Base-by-base conservation (phyloP, 2,113 vertebrate genomes). In the Pycnonotus jocosus region DNA sequence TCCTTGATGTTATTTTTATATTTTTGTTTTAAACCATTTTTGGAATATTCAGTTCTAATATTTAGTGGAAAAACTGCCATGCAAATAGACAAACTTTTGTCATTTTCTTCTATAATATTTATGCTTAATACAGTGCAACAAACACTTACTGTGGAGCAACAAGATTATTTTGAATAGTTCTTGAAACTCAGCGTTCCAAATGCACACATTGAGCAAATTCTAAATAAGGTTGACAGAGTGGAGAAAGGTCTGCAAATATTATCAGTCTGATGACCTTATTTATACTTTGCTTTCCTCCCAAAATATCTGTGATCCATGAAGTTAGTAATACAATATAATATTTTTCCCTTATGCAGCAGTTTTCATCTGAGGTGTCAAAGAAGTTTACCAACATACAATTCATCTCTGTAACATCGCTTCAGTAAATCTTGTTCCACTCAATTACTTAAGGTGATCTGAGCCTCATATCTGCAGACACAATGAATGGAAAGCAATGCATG, bases 231-330 rank as follows among this genome's bases (percentile, higher is more conserved):
- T 81, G 65, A 72, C 81, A 74, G 83, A 95, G 56, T 40, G 28
- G 50, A 94, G 71, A 90, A 90, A 94, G 88, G 88, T 95, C 84
- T 94, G 54, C 40, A 95, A 96, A 95, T 80, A 97, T 92, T 79
- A 96, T 82, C 30, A 1, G 61, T 80, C 31, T 90, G 68, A 86
- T 91, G 76, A 95, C 62, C 90, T 96, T 95, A 91, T 95, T 97
- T 94, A 95, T 56, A 60, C 68, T 87, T 92, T 87, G 15, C 31
- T 87, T 95, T 92, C 86, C 77, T 84, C 45, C 17, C 12, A 38
- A 86, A 81, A 84, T 80, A 56, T 60, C 60, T 82, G 20, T 73
- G 81, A 74, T 90, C 76, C 48, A 61, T n/a, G 27, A 37, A 81
- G 79, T 62, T 77, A 73, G 57, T 68, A 85, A 73, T 27, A 54